Evolutionary conservation across 2,113 vertebrate genomes (phyloP).

Genomic region (Aptenodytes forsteri): DNA sequence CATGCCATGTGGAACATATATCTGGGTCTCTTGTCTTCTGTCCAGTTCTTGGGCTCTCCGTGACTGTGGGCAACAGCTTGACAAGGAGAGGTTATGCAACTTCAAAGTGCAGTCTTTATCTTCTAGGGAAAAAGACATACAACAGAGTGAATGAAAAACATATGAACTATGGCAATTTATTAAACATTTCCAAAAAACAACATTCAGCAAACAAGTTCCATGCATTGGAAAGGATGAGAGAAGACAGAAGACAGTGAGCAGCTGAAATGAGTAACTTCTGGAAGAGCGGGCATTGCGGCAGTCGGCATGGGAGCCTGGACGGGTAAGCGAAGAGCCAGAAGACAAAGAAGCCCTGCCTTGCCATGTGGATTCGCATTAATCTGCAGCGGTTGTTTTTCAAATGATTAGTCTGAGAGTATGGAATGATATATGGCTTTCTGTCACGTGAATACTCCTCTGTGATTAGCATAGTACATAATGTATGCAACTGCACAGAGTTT

Average conservation of each 20-base stretch:
- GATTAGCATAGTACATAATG: not conserved
- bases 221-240: not conserved
- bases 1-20: fast-evolving
- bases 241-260: not conserved
- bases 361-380: not conserved
- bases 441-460: not conserved
- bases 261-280: not conserved
- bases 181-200: not conserved
- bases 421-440: not conserved
- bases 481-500: not conserved
- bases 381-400: not conserved
- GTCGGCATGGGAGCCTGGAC: fast-evolving
- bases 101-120: not conserved
- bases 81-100: not conserved
- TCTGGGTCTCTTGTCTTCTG: not conserved
- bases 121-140: not conserved
- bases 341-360: not conserved
- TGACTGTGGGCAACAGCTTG: not conserved
- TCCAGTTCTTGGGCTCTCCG: not conserved
- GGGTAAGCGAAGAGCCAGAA: not conserved
- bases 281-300: not conserved
- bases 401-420: not conserved
- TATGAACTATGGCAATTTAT: not conserved
- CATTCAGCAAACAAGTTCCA: not conserved
- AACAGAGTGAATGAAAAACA: not conserved